Base-by-base conservation (phyloP, 2,113 vertebrate species). In the Probosciger aterrimus region DNA sequence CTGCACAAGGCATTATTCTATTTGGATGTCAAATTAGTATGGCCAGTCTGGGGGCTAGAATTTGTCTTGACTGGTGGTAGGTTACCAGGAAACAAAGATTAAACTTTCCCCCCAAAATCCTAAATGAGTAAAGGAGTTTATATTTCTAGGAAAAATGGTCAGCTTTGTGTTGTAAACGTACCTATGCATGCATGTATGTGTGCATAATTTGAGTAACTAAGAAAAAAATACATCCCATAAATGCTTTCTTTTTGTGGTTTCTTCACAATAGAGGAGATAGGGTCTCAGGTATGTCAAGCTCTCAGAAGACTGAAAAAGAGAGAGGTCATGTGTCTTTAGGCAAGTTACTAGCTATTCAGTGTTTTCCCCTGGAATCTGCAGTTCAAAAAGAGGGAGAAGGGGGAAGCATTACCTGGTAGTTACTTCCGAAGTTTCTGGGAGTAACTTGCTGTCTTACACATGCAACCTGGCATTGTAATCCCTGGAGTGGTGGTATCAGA, bases 51-150 rank as follows among this genome's bases (percentile, higher is more conserved):
- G 24, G 82, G 79, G 13, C 52, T 65, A 55, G 63, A 73, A 62
- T 73, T 82, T 86, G 30, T 76, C 67, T 90, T 90, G 47, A 18
- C n/a, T 86, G 52, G 31, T 80, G 68, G 18, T 64, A 24, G 16
- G 27, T 94, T 88, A 82, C 70, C 75, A 64, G 70, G 67, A 93
- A 94, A 88, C 57, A 24, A 87, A 24, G 57, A 91, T n/a, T 89
- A 89, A 84, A 68, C 28, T 75, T 78, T 35, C 5, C 41, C 14
- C 5, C 5, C 4, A 23, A 76, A 84, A 35, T 74, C 65, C 17
- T 82, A 70, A 79, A 68, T 70, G 31, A 83, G 52, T 16, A 77
- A 41, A 70, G 10, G 19, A 53, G 11, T 85, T 84, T 44, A 17
- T 88, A 68, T 87, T 81, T 91, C 84, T 87, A 79, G 73, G 35